phyloP scores from a whole-genome alignment of 2,888 invertebrate species.

The Protula sp. region DNA sequence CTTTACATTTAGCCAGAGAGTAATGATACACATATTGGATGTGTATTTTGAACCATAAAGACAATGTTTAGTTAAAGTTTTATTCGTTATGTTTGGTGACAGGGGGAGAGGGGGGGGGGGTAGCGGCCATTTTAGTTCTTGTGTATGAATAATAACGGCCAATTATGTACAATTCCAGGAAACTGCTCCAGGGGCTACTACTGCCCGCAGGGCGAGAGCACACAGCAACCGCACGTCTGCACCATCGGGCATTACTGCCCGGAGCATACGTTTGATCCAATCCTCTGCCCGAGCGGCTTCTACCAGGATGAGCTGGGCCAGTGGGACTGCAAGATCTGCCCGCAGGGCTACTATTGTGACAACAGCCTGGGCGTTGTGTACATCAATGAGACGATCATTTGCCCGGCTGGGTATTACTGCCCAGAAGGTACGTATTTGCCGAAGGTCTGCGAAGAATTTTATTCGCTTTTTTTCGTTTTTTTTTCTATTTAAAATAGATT shows the following conservation, averaged over 20 bases:
- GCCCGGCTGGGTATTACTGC: conserved; percentile 46
- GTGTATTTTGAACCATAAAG: too few species aligned
- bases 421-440: conserved; percentile 36
- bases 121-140: too few species aligned
- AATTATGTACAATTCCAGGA: too few species aligned
- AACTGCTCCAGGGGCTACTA: conserved; percentile 45
- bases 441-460: too few species aligned
- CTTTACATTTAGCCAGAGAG: too few species aligned
- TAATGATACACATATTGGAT: too few species aligned
- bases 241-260: conserved; percentile 45
- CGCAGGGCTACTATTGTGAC: conserved; percentile 47
- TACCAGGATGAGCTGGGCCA: conserved; percentile 41
- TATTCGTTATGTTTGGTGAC: too few species aligned
- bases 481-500: too few species aligned
- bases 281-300: conserved; percentile 44
- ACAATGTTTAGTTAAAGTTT: too few species aligned
- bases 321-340: conserved; percentile 38
- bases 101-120: too few species aligned
- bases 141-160: too few species aligned
- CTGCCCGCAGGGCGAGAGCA: conserved; percentile 40
- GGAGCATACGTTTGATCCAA: conserved; percentile 32
- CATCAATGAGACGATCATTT: conserved; percentile 38
- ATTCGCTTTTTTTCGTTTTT: too few species aligned
- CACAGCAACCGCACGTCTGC: conserved; percentile 32
- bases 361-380: conserved; percentile 38